Conservation (phyloP, 2,888 invertebrate genomes). For the Drosophila planitibia region DNA sequence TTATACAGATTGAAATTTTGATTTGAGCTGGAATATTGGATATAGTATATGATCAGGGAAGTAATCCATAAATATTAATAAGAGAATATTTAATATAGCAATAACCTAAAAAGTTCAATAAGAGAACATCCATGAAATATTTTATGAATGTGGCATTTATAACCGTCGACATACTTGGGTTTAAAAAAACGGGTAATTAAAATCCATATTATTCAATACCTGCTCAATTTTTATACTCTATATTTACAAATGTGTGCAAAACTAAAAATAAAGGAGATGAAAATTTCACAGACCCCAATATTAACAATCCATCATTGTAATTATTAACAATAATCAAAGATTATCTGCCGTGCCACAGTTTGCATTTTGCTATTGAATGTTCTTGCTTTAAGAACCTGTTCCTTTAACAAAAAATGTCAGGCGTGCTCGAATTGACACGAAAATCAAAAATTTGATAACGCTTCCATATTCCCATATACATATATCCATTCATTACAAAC, state of each 20-base stretch:
- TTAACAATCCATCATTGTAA: neutral
- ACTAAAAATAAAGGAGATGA: neutral
- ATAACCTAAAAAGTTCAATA: neutral
- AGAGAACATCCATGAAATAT: neutral
- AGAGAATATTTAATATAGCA: neutral
- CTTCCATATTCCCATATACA: neutral
- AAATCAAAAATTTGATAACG: neutral
- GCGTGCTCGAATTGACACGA: neutral
- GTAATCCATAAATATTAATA: neutral
- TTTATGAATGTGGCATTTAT: neutral
- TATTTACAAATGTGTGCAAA: neutral
- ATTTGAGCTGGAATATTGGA: neutral
- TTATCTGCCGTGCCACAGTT: neutral
- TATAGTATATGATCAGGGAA: neutral
- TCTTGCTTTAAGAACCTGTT: neutral
- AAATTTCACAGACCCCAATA: neutral
- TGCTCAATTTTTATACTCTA: neutral
- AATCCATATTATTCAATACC: neutral
- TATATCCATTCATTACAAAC: neutral
- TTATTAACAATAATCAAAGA: neutral
- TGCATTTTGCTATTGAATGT: neutral
- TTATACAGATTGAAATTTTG: neutral
- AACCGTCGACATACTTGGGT: neutral
- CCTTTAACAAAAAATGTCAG: neutral
- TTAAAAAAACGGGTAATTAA: neutral